These are phyloP conservation scores for Lagothrix lagotricha DNA, from an alignment of 2,797 vertebrate genomes.

Conservation along the genomic window DNA sequence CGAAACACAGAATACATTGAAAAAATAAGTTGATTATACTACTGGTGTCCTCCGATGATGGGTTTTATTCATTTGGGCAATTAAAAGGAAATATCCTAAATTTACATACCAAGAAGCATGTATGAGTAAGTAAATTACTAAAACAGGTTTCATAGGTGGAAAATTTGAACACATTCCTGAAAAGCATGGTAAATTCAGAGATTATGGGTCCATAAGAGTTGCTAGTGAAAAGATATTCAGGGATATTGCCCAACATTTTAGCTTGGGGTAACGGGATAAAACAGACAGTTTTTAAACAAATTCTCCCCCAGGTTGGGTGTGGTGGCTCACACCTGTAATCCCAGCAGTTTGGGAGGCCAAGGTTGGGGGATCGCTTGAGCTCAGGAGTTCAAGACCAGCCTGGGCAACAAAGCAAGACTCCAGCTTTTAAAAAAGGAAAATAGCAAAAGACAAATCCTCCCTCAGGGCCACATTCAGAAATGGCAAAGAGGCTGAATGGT, in stretches of 20 bases:
- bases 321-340: neutral
- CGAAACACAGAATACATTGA: conserved; percentile 35
- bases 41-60: neutral
- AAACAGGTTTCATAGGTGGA: neutral
- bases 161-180: neutral
- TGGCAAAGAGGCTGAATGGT: neutral
- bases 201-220: neutral
- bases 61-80: neutral
- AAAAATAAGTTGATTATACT: neutral
- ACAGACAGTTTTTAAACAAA: neutral
- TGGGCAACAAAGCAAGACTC: neutral
- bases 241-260: neutral
- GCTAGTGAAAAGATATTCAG: neutral
- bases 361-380: fast-evolving
- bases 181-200: neutral
- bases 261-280: neutral
- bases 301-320: neutral
- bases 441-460: neutral
- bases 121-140: neutral
- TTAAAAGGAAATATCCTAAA: neutral
- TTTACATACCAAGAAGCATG: neutral
- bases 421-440: neutral
- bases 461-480: neutral
- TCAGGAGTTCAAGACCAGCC: neutral
- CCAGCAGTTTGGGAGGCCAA: neutral